Evolutionary conservation across 2,888 invertebrate genomes (phyloP).

Genomic region (Drosophila ustulata): DNA sequence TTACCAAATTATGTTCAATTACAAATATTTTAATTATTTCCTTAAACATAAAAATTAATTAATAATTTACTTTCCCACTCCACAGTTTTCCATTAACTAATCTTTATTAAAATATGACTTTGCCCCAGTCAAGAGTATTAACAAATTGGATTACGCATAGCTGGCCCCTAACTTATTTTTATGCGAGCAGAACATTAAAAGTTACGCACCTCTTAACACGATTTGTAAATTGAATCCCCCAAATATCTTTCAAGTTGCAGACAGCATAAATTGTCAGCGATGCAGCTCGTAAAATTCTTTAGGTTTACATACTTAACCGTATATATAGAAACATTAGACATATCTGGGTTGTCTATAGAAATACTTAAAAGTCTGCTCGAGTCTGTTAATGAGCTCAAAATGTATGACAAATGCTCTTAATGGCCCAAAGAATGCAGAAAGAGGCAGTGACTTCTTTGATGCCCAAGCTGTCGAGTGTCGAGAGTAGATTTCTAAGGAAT

Average conservation of each 20-base stretch:
- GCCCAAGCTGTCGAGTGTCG: slow-evolving; percentile 26
- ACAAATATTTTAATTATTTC: neutral
- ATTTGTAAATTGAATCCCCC: slow-evolving; percentile 34
- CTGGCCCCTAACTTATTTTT: slow-evolving; percentile 10
- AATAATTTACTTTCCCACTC: neutral
- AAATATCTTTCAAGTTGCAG: slow-evolving; percentile 27
- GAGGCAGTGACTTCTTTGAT: slow-evolving; percentile 47
- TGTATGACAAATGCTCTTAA: slow-evolving; percentile 72
- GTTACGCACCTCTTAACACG: slow-evolving; percentile 24
- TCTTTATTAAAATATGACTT: neutral
- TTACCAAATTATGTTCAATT: too few relatives aligned
- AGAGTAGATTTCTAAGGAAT: slow-evolving; percentile 52
- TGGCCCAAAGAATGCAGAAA: slow-evolving; percentile 39
- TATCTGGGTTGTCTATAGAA: slow-evolving; percentile 55
- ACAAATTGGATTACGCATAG: slow-evolving; percentile 3
- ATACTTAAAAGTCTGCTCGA: slow-evolving; percentile 32
- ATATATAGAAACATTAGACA: slow-evolving; percentile 24
- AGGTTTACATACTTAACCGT: slow-evolving; percentile 24
- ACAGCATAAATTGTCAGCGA: slow-evolving; percentile 61
- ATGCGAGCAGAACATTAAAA: slow-evolving; percentile 6
- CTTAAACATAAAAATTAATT: neutral
- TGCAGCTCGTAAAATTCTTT: slow-evolving; percentile 65
- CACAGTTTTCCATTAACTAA: neutral
- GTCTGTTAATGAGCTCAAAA: slow-evolving; percentile 51
- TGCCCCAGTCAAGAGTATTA: slow-evolving; percentile 1